Base-by-base conservation (phyloP, 23 tunicate genomes). In the Phallusia fumigata region DNA sequence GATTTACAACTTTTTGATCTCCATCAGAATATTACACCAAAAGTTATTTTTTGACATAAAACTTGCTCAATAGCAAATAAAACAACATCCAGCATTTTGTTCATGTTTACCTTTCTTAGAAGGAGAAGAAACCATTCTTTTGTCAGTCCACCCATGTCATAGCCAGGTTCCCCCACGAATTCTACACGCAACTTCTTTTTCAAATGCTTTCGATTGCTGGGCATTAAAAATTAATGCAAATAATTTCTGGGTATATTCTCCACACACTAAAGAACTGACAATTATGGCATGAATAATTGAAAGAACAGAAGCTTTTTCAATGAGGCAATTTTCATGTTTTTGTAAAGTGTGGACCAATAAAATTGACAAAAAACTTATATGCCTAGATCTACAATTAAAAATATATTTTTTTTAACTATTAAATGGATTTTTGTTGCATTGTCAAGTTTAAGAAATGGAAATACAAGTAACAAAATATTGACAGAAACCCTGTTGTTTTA, bases 101-200 rank as follows among this genome's bases (percentile, higher is more conserved):
- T n/a, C n/a, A n/a, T n/a, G n/a, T n/a, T 74, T 44, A 92, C 97
- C 89, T 92, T 93, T 79, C 97, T 52, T 40, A 92, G 52, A 8
- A 92, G 50, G 3, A 92, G 89, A 5, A 92, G 86, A 78, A 92
- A 92, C 97, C 97, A 92, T 65, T 92, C 97, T 78, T 92, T 92
- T 0, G 97, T 92, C n/a, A 88, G 30, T n/a, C 97, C 97, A 0
- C 97, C 97, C 97, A 92, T 92, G 58, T 92, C 97, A 76, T 81
- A 92, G 15, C 92, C 97, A 32, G 97, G 97, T 80, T 93, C 93
- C 12, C 94, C 98, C 8, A 89, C 87, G 64, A 93, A 88, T 49
- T 89, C 90, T 30, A 88, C 93, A 18, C 94, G 75, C 31, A 93
- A 78, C 52, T 89, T 88, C 84, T 93, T 93, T 64, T 89, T 89